These are phyloP conservation scores for Drosophila ohnishii DNA, from an alignment of 1,140 invertebrate genomes.

Conservation along the genomic window DNA sequence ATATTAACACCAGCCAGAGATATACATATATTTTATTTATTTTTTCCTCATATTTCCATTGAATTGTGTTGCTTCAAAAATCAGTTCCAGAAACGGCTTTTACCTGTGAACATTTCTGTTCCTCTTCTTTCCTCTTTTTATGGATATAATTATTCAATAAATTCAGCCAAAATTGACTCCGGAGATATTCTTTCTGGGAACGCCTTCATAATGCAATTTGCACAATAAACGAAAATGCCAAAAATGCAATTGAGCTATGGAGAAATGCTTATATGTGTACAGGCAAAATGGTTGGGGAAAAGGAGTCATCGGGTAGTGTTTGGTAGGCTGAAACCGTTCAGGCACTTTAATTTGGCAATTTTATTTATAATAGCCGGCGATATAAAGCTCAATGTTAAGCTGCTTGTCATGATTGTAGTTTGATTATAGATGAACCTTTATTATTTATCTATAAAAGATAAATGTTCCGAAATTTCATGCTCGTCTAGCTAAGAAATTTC, in stretches of 20 bases:
- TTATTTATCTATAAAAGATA: neutral
- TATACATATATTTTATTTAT: constrained; percentile 7
- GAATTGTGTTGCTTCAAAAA: constrained; percentile 6
- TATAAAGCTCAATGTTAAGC: constrained; percentile 15
- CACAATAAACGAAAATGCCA: constrained; percentile 42
- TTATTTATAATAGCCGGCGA: constrained; percentile 41
- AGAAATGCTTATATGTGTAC: neutral
- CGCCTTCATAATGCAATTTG: constrained; percentile 24
- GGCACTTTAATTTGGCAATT: constrained; percentile 55
- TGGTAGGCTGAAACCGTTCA: constrained; percentile 7
- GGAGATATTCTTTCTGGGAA: constrained; percentile 10
- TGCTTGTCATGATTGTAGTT: constrained; percentile 1
- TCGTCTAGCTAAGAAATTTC: neutral
- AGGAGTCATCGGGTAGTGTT: constrained; percentile 2
- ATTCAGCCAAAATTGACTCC: neutral
- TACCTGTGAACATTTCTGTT: neutral
- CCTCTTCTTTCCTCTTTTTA: neutral
- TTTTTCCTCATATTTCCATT: neutral
- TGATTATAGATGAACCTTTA: neutral
- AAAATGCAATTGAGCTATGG: constrained; percentile 46
- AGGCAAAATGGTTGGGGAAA: neutral
- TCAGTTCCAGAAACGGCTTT: constrained; percentile 2
- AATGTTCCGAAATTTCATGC: neutral
- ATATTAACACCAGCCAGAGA: constrained; percentile 45
- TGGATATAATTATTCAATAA: constrained; percentile 5